Evolutionary conservation across 2,113 vertebrate genomes (phyloP).

Genomic region (Barnardius zonarius): DNA sequence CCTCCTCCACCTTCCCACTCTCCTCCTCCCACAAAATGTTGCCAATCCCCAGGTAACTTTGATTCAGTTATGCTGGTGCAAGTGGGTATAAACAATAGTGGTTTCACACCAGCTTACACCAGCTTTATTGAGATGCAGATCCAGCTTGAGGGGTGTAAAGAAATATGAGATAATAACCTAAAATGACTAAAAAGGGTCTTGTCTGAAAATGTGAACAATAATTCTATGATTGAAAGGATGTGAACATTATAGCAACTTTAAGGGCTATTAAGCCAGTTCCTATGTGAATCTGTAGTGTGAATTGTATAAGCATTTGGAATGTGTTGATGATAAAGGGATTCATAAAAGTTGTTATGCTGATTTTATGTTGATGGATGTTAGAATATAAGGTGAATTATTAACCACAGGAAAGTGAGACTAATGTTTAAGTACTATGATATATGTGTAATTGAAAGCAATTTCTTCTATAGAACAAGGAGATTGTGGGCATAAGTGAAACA

Average conservation of each 20-base stretch:
- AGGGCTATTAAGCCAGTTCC: slow-evolving; percentile 79
- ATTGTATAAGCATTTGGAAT: slow-evolving; percentile 79
- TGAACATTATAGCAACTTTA: slow-evolving; percentile 75
- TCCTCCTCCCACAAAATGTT: neutral
- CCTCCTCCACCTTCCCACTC: neutral
- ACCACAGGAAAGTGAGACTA: slow-evolving; percentile 78
- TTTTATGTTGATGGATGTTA: slow-evolving; percentile 82
- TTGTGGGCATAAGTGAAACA: slow-evolving; percentile 65
- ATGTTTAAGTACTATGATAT: slow-evolving; percentile 77
- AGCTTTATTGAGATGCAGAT: slow-evolving; percentile 22
- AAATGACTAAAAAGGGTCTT: slow-evolving; percentile 69
- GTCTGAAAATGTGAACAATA: slow-evolving; percentile 72
- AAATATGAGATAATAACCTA: slow-evolving; percentile 39
- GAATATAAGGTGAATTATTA: slow-evolving; percentile 80
- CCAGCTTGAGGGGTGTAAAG: slow-evolving; percentile 12
- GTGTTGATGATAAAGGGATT: slow-evolving; percentile 79
- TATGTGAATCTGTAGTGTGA: slow-evolving; percentile 73
- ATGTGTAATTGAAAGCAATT: slow-evolving; percentile 76
- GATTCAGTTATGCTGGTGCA: neutral
- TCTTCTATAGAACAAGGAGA: slow-evolving; percentile 72
- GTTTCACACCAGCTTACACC: neutral
- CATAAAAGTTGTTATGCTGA: slow-evolving; percentile 82
- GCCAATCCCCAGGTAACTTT: neutral
- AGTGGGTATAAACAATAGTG: neutral
- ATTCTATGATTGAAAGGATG: slow-evolving; percentile 72